Conservation (phyloP, 2,797 vertebrate genomes). For the Xenopus petersii region DNA sequence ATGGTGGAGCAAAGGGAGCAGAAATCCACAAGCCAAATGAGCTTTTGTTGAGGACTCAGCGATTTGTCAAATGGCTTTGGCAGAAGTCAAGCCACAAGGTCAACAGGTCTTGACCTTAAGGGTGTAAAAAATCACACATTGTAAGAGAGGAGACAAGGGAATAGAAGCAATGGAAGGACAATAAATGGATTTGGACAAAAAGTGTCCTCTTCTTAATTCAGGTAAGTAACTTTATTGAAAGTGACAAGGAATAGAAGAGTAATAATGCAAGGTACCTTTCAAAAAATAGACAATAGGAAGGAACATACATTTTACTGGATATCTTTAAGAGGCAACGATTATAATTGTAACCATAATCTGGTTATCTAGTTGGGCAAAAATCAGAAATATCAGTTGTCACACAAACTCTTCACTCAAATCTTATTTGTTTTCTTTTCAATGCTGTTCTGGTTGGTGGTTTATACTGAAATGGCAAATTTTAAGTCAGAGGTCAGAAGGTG, state of each 20-base stretch:
- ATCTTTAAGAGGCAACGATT: too few species aligned
- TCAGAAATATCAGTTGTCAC: neutral
- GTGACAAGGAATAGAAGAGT: conserved; percentile 88
- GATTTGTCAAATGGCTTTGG: conserved; percentile 95
- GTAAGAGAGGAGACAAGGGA: conserved; percentile 76
- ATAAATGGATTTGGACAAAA: conserved; percentile 81
- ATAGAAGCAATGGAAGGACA: conserved; percentile 80
- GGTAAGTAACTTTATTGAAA: conserved; percentile 95
- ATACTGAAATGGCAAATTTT: conserved; percentile 43
- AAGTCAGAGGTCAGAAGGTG: conserved; percentile 48
- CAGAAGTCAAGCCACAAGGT: conserved; percentile 97
- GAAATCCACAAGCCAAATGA: conserved; percentile 81
- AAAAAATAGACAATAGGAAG: too few species aligned
- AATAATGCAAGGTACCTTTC: neutral
- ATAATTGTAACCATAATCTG: too few species aligned
- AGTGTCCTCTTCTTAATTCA: conserved; percentile 96
- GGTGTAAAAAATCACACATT: conserved; percentile 79
- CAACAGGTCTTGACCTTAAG: conserved; percentile 98
- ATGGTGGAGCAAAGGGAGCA: conserved; percentile 63
- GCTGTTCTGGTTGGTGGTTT: conserved; percentile 40
- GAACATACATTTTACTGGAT: too few species aligned
- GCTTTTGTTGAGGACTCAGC: conserved; percentile 83
- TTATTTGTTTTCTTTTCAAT: conserved; percentile 16
- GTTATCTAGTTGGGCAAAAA: too few species aligned
- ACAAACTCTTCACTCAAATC: conserved; percentile 43